Evolutionary conservation across 2,888 invertebrate species (phyloP), one percentile per base, ranked within the genome.

Genomic region (Stomorhina lunata): DNA sequence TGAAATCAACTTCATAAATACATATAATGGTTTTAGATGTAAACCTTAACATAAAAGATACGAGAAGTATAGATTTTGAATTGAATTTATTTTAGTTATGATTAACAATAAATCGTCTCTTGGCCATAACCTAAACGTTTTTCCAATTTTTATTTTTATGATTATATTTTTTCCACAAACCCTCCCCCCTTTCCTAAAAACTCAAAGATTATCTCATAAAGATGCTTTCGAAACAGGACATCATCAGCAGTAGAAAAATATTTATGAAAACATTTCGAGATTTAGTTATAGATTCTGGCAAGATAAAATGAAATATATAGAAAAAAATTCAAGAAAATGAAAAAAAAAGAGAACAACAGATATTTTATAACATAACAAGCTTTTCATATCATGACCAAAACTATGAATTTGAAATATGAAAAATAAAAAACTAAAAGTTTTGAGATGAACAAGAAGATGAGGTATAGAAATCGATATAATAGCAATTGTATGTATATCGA

Each of bases 91-190:
- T 82, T 87, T n/a, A n/a, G n/a, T n/a, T 85, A 86, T 89, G 88
- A 89, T 88, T 89, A 88, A 87, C 89, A 87, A 88, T 88, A 88
- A 87, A 86, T 85, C 86, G 86, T 87, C 86, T 85, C 17, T 59
- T 83, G 86, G 85, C 85, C 79, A 72, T n/a, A 80, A 82, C 68
- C 73, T 50, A 65, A 59, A 71, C 55, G 15, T 61, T 77, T 61
- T 63, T 37, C 2, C 32, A 27, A 34, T 29, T 57, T 48, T 79
- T 77, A 68, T 80, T 65, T 73, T 73, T 63, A 4, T 40, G 12
- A n/a, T 25, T 69, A 27, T 57, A 12, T 17, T 61, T 45, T 50
- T 57, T 61, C 61, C 57, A 34, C n/a, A n/a, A n/a, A n/a, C n/a
- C n/a, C n/a, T n/a, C n/a, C n/a, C n/a, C n/a, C n/a, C n/a, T n/a